These are phyloP conservation scores for Adelosebastes latens DNA, from an alignment of 2,797 vertebrate species.

Conservation along the genomic window DNA sequence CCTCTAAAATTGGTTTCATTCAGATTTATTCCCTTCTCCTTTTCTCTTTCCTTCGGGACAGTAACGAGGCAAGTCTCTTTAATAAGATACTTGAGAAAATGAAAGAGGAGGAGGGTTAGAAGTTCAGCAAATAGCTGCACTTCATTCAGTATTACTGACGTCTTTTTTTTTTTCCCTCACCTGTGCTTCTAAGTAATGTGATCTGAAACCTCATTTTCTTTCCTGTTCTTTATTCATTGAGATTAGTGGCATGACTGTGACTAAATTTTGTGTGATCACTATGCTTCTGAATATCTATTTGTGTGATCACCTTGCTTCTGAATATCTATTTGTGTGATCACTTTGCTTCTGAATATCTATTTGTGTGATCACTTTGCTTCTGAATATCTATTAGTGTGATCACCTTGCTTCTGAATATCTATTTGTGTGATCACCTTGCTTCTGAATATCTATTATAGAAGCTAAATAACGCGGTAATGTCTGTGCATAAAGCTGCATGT, in stretches of 20 bases:
- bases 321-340: neutral
- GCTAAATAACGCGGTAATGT: neutral
- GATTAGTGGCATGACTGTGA: accelerated
- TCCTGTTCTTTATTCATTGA: neutral
- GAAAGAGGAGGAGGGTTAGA: neutral
- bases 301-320: neutral
- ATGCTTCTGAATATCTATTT: neutral
- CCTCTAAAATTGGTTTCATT: neutral
- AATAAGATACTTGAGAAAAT: neutral
- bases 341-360: neutral
- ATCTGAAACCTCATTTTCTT: accelerated
- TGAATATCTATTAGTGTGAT: neutral
- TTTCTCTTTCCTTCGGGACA: neutral
- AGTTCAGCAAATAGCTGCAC: slow-evolving; percentile 11
- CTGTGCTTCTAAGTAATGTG: neutral
- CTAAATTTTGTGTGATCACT: neutral
- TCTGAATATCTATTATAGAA: neutral
- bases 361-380: neutral
- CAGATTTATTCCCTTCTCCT: neutral
- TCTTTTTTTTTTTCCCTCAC: neutral
- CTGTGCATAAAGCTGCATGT: neutral
- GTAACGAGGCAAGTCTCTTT: neutral
- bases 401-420: neutral
- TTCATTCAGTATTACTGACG: neutral
- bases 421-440: no score